phyloP scores from a whole-genome alignment of 2,113 vertebrate species.

The Procavia capensis region DNA sequence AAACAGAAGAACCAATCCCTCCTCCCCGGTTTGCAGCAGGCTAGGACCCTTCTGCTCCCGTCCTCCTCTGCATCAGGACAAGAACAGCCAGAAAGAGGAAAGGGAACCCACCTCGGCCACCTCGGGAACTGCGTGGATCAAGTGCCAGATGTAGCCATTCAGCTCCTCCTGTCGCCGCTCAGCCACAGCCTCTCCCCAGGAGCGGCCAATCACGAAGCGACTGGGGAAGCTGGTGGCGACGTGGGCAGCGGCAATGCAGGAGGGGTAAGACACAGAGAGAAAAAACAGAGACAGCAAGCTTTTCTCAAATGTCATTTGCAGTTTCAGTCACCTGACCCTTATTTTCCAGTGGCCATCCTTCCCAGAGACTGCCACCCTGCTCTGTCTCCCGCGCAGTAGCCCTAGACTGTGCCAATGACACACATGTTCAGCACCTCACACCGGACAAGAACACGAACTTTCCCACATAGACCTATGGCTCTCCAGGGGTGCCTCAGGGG shows the following conservation, averaged over 20 bases:
- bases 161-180: slow-evolving; percentile 95
- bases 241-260: fast-evolving
- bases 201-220: slow-evolving; percentile 95
- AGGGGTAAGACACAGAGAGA: fast-evolving
- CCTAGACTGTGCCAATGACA: not conserved
- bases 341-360: not conserved
- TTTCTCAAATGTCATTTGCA: not conserved
- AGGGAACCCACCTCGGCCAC: slow-evolving; percentile 93
- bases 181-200: slow-evolving; percentile 93
- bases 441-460: not conserved
- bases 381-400: not conserved
- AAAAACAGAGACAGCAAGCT: not conserved
- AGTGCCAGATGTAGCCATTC: slow-evolving; percentile 96
- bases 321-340: not conserved
- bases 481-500: not conserved
- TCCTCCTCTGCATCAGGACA: fast-evolving
- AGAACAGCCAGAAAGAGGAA: fast-evolving
- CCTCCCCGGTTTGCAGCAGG: not conserved
- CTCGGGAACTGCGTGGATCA: slow-evolving; percentile 91
- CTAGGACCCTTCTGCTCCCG: not conserved
- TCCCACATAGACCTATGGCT: not conserved
- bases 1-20: too few species aligned
- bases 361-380: not conserved
- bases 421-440: not conserved
- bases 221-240: slow-evolving; percentile 92